phyloP scores from a whole-genome alignment of 2,888 invertebrate species.

The Thalpophila matura region DNA sequence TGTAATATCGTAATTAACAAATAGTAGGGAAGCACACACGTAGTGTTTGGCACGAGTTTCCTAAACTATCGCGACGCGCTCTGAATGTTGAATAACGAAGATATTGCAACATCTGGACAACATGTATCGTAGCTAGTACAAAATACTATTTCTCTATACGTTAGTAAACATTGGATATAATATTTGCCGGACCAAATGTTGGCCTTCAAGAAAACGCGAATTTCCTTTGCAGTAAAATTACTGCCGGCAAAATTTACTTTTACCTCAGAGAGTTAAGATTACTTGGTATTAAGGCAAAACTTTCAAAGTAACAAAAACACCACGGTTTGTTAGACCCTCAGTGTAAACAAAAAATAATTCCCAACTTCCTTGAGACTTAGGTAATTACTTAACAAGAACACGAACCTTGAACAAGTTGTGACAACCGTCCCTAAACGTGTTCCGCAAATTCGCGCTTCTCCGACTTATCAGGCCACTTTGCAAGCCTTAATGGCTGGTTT shows the following conservation, averaged over 20 bases:
- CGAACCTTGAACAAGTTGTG: slow-evolving; percentile 53
- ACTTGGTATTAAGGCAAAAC: slow-evolving; percentile 33
- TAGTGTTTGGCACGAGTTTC: slow-evolving; percentile 57
- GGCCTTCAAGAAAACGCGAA: slow-evolving; percentile 30
- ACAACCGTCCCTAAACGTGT: slow-evolving; percentile 33
- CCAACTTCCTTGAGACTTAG: slow-evolving; percentile 38
- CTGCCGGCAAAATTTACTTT: slow-evolving; percentile 14
- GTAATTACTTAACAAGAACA: slow-evolving; percentile 55
- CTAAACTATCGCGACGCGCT: slow-evolving; percentile 61
- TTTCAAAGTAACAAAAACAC: slow-evolving; percentile 32
- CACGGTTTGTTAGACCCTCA: slow-evolving; percentile 39
- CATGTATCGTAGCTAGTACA: slow-evolving; percentile 33
- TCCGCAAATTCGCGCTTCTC: background rate
- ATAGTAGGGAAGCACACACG: slow-evolving; percentile 34
- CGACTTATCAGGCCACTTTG: slow-evolving; percentile 37
- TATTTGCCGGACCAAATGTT: slow-evolving; percentile 26
- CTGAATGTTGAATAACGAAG: slow-evolving; percentile 52
- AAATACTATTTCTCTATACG: slow-evolving; percentile 34
- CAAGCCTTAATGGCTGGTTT: slow-evolving; percentile 20
- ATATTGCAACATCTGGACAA: slow-evolving; percentile 60
- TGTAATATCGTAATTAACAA: slow-evolving; percentile 56
- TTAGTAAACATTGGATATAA: slow-evolving; percentile 34
- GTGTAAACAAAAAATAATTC: slow-evolving; percentile 55
- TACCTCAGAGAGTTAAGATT: slow-evolving; percentile 35
- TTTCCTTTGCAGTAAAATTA: slow-evolving; percentile 22